Evolutionary conservation across 1,140 invertebrate genomes (phyloP).

Genomic region (Pollicipes pollicipes): DNA sequence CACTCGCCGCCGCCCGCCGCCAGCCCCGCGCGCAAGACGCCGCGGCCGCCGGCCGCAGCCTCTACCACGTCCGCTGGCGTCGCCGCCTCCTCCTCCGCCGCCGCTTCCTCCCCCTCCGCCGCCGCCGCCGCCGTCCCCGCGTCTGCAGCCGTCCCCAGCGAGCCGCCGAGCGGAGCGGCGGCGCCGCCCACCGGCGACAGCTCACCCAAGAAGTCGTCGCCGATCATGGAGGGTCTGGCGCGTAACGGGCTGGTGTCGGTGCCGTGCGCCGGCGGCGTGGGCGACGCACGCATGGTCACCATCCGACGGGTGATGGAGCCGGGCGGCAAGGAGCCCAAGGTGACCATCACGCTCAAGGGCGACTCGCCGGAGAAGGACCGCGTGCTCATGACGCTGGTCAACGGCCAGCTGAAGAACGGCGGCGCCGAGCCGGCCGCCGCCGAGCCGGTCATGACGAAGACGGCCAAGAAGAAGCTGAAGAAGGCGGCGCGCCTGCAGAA

Average conservation of each 20-base stretch:
- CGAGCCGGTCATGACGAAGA: constrained; percentile 14
- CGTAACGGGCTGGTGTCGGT: neutral
- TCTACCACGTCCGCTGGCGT: no score
- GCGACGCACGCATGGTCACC: constrained; percentile 46
- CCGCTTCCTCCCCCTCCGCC: no score
- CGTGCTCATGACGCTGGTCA: constrained; percentile 48
- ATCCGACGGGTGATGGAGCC: constrained; percentile 47
- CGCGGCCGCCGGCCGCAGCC: neutral
- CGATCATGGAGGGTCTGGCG: neutral
- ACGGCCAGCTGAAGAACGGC: constrained; percentile 35
- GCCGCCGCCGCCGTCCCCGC: no score
- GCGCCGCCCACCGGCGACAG: neutral
- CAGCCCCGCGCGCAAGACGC: neutral
- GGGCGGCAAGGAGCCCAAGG: constrained; percentile 42
- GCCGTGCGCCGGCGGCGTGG: constrained; percentile 16
- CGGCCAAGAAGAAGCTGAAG: constrained; percentile 19
- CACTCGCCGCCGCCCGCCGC: neutral
- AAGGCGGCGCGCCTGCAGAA: constrained; percentile 21
- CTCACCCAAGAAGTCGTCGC: neutral
- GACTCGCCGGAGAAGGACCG: constrained; percentile 52
- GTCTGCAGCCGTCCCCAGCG: no score
- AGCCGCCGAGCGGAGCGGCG: neutral
- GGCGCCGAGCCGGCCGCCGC: neutral
- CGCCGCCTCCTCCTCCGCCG: no score
- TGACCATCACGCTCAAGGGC: constrained; percentile 54